Conservation (phyloP, 30 jellyfish, hydroid and myxozoan species). For the Chrysaora quinquecirrha region DNA sequence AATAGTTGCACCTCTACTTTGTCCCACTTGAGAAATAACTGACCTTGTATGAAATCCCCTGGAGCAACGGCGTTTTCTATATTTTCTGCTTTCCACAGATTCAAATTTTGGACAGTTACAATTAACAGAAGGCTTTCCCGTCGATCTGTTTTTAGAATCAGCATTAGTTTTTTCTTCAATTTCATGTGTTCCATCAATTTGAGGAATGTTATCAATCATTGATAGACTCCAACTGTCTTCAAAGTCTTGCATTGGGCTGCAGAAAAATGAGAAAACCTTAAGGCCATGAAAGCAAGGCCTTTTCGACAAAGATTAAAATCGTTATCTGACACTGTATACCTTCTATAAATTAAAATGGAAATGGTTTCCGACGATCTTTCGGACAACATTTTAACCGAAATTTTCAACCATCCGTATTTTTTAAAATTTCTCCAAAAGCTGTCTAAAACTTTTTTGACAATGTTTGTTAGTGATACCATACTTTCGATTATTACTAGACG, state of each 20-base stretch:
- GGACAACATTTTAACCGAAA: too few species aligned
- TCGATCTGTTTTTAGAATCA: neutral
- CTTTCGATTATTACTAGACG: too few species aligned
- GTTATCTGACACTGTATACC: neutral
- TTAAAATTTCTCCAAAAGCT: too few species aligned
- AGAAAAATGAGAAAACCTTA: neutral
- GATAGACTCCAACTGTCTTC: slow-evolving; percentile 78
- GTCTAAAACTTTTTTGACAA: too few species aligned
- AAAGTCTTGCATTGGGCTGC: slow-evolving; percentile 9
- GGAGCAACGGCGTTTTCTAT: too few species aligned
- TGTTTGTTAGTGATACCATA: too few species aligned
- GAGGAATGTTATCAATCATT: slow-evolving; percentile 68
- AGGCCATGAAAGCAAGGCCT: neutral
- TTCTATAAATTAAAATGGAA: neutral
- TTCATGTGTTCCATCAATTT: slow-evolving; percentile 78
- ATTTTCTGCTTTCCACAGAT: neutral
- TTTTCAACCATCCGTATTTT: too few species aligned
- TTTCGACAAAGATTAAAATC: neutral
- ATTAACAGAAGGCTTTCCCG: neutral
- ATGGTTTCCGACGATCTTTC: too few species aligned
- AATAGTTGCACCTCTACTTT: too few species aligned
- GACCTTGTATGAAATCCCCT: too few species aligned
- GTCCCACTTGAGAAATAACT: too few species aligned
- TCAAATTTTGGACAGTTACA: slow-evolving; percentile 27
- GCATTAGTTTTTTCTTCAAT: slow-evolving; percentile 16